phyloP scores from a whole-genome alignment of 2,888 invertebrate genomes.

The Drosophila mulleri region DNA sequence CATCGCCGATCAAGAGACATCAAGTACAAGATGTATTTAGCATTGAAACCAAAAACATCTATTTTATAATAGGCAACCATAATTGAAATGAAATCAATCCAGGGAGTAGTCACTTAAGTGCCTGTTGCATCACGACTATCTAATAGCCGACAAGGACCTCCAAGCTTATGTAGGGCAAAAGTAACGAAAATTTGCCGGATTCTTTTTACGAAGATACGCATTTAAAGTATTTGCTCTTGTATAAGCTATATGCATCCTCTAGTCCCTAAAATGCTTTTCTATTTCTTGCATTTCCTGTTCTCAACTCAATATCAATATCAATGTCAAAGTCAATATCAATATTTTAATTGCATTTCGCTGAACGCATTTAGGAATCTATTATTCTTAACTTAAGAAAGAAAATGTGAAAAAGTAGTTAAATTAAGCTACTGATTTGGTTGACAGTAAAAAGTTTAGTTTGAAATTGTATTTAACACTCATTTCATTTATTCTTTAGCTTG shows the following conservation, averaged over 20 bases:
- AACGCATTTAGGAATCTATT: conserved; percentile 29
- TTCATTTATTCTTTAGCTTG: conserved; percentile 43
- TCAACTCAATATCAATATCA: conserved; percentile 10
- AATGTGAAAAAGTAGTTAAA: conserved; percentile 43
- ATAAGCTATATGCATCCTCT: conserved; percentile 17
- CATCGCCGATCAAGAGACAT: conserved; percentile 22
- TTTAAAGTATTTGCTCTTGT: conserved; percentile 53
- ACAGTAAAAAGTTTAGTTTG: conserved; percentile 37
- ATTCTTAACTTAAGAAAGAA: conserved; percentile 18
- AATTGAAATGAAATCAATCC: conserved; percentile 37
- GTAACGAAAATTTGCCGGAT: conserved; percentile 19
- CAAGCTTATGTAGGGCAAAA: conserved; percentile 24
- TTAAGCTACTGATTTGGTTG: conserved; percentile 32
- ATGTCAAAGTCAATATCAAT: too few species aligned
- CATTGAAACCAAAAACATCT: conserved; percentile 68
- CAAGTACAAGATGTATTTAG: conserved; percentile 69
- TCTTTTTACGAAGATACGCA: conserved; percentile 18
- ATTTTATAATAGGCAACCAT: conserved; percentile 38
- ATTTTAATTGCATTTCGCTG: conserved; percentile 29
- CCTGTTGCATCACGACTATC: conserved; percentile 55
- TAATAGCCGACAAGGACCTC: conserved; percentile 43
- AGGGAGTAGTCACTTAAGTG: conserved; percentile 53
- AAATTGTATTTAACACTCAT: conserved; percentile 51
- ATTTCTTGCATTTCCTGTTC: conserved; percentile 30
- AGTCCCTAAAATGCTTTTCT: conserved; percentile 31